Conservation (phyloP, 2,113 vertebrate species). For the Brienomyrus brachyistius region DNA sequence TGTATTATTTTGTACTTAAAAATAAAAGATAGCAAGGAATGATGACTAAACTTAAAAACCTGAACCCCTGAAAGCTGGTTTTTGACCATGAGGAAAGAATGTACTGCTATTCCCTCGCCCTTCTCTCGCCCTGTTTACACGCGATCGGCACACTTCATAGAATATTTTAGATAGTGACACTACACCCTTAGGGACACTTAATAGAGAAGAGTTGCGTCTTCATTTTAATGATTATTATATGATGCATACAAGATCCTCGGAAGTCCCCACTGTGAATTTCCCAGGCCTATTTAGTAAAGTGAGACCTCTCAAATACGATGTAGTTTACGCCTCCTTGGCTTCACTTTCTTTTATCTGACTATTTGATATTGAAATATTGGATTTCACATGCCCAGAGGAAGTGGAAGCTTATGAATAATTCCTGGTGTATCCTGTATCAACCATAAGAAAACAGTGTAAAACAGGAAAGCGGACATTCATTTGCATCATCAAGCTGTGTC, state of each 20-base stretch:
- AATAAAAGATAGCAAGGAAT: neutral
- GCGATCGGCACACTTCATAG: neutral
- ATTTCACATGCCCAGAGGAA: conserved; percentile 49
- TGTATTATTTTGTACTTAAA: neutral
- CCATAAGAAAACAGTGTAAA: neutral
- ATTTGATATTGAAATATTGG: conserved; percentile 55
- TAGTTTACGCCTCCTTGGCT: conserved; percentile 53
- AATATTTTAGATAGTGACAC: neutral
- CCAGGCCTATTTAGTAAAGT: conserved; percentile 57
- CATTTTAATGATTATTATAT: conserved; percentile 17
- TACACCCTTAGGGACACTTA: conserved; percentile 9
- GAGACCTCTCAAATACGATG: conserved; percentile 60
- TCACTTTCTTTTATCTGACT: conserved; percentile 49
- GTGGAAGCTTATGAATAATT: conserved; percentile 24
- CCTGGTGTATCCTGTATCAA: conserved; percentile 4
- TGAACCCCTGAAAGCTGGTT: neutral
- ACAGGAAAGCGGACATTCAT: conserved; percentile 17
- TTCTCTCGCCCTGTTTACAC: neutral
- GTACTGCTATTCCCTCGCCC: neutral
- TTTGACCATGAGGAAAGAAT: neutral
- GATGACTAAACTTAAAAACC: neutral
- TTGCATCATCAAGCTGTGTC: conserved; percentile 6
- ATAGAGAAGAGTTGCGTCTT: conserved; percentile 14
- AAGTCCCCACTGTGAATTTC: conserved; percentile 38
- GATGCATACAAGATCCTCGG: conserved; percentile 37